Base-by-base conservation (phyloP, 2,888 invertebrate genomes). In the Philhelius pedissequus region DNA sequence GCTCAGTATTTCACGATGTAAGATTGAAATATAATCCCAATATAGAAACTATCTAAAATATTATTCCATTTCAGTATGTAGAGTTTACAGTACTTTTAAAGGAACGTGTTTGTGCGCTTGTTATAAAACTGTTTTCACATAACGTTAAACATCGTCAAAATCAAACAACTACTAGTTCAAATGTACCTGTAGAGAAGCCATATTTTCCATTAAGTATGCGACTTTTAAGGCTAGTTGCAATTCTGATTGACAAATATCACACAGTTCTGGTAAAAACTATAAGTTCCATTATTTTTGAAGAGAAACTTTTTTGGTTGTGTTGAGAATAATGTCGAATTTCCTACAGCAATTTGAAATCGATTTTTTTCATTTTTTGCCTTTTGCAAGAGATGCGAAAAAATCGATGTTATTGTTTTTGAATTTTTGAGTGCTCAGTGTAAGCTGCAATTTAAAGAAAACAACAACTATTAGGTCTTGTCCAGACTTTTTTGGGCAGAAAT, bases 91-190 rank as follows among this genome's bases (percentile, higher is more conserved):
- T 98, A 89, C 92, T 99, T 38, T 91, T 99, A 70, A 99, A 99
- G 91, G 99, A 99, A 91, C 94, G 98, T 86, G 99, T 99, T 0
- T 99, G 99, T 91, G 99, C 99, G 0, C 93, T 99, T 88, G 97
- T 99, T n/a, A 99, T 99, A 87, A 97, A 98, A 91, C 92, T 99
- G 80, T 99, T 99, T 91, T 99, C 99, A 25, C 99, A 99, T 11
- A 99, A 98, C 91, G 96, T 99, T n/a, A 99, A 99, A 90, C 98
- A 97, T 92, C 95, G 97, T 56, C 93, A 93, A 83, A 87, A 90
- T 40, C 90, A 89, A 4, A 87, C 88, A 5, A 90, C 88, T 62
- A 94, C 94, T 83, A 92, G 93, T 71, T 94, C 94, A 88, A 94
- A 94, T 87, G 93, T 94, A 22, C 93, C 95, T 22, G 93, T 94